Conservation (phyloP, 2,113 vertebrate species). For the Nycticryphes semicollaris region DNA sequence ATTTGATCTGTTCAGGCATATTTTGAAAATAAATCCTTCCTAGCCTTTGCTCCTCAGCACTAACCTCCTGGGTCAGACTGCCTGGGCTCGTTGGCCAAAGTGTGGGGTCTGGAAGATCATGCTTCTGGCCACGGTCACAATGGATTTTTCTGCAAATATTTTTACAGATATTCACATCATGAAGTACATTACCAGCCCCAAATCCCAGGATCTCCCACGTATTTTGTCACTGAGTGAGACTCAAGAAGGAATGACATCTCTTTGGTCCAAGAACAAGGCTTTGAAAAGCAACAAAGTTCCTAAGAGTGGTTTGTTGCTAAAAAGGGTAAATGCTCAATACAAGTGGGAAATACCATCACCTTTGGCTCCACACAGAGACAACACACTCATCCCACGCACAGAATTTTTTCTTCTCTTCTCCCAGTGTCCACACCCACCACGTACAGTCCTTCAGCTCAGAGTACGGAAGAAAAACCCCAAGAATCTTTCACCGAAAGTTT, state of each 20-base stretch:
- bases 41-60: background rate
- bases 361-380: background rate
- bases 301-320: background rate
- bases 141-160: background rate
- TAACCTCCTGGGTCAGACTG: background rate
- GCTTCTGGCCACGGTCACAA: background rate
- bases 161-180: background rate
- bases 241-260: background rate
- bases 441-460: background rate
- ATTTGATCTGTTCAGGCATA: background rate
- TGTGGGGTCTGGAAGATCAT: background rate
- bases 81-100: background rate
- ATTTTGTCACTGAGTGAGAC: background rate
- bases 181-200: background rate
- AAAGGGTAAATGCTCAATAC: background rate
- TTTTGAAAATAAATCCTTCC: background rate
- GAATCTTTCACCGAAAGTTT: background rate
- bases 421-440: background rate
- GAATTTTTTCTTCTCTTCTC: background rate
- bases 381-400: background rate
- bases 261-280: background rate
- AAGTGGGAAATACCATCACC: background rate
- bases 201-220: background rate
- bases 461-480: background rate
- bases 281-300: background rate